Evolutionary conservation across 1,140 invertebrate species (phyloP).

Genomic region (Samia ricini): DNA sequence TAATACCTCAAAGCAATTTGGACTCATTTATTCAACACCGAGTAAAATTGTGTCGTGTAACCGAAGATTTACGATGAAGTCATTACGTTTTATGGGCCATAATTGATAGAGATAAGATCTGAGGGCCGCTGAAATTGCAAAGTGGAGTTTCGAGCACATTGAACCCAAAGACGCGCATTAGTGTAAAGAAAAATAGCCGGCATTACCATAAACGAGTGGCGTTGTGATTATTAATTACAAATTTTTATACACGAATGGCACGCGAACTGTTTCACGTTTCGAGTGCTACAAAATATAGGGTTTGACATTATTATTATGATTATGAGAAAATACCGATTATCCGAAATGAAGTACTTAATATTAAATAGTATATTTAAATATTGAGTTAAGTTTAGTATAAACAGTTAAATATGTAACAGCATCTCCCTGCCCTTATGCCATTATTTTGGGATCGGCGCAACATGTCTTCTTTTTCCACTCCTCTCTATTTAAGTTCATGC

Average conservation of each 20-base stretch:
- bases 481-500: too few relatives aligned
- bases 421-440: too few relatives aligned
- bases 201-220: conserved; percentile 62
- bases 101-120: conserved; percentile 74
- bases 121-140: conserved; percentile 62
- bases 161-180: conserved; percentile 62
- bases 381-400: too few relatives aligned
- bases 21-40: conserved; percentile 69
- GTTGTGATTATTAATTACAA: conserved; percentile 66
- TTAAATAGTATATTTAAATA: too few relatives aligned
- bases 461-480: too few relatives aligned
- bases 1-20: conserved; percentile 59
- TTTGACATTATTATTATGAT: too few relatives aligned
- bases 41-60: conserved; percentile 70
- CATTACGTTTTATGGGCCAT: conserved; percentile 74
- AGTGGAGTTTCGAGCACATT: conserved; percentile 59
- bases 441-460: too few relatives aligned
- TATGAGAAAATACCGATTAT: not conserved
- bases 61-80: conserved; percentile 74
- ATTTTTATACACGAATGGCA: conserved; percentile 56
- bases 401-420: too few relatives aligned
- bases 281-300: conserved; percentile 27
- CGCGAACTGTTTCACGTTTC: conserved; percentile 43
- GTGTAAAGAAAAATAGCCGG: conserved; percentile 54
- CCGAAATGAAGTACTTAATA: too few relatives aligned